A percentile compares a stretch with the other conserved stretches of the same genome.
Evolutionary conservation across 2,113 vertebrate genomes (phyloP).

Genomic region (Eurypyga helias): DNA sequence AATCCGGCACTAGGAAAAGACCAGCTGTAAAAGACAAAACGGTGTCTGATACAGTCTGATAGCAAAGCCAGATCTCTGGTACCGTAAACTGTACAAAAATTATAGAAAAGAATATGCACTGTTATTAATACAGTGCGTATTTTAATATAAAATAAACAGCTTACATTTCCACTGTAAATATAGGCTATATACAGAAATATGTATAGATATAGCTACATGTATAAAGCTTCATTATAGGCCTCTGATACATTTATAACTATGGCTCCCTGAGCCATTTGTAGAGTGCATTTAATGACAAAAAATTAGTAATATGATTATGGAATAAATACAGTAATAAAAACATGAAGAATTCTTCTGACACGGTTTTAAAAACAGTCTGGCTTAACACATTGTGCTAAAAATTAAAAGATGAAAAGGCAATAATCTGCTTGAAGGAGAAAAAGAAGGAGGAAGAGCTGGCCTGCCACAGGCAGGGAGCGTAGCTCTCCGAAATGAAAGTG

Average conservation of each 20-base stretch:
- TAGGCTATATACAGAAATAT: conserved; percentile 87
- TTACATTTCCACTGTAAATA: conserved; percentile 89
- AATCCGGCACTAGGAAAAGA: conserved; percentile 66
- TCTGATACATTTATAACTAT: conserved; percentile 86
- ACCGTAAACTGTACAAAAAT: conserved; percentile 82
- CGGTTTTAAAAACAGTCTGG: conserved; percentile 61
- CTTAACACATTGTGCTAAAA: conserved; percentile 76
- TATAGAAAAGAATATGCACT: conserved; percentile 79
- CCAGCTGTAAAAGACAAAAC: conserved; percentile 47
- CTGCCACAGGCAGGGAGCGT: conserved; percentile 74
- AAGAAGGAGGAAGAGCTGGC: conserved; percentile 63
- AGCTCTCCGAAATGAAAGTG: conserved; percentile 62
- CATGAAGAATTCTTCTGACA: conserved; percentile 69
- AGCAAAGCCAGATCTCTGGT: conserved; percentile 74
- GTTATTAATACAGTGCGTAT: conserved; percentile 82
- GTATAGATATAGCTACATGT: conserved; percentile 87
- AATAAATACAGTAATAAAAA: conserved; percentile 85
- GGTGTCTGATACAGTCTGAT: conserved; percentile 43
- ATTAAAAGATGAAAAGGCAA: conserved; percentile 76
- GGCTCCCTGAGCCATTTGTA: conserved; percentile 88
- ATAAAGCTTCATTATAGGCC: conserved; percentile 90
- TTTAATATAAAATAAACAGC: conserved; percentile 91
- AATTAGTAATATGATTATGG: conserved; percentile 77
- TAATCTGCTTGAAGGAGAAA: conserved; percentile 62
- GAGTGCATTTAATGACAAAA: conserved; percentile 85